Conservation (phyloP, 2,797 vertebrate species). For the Chelon auratus region DNA sequence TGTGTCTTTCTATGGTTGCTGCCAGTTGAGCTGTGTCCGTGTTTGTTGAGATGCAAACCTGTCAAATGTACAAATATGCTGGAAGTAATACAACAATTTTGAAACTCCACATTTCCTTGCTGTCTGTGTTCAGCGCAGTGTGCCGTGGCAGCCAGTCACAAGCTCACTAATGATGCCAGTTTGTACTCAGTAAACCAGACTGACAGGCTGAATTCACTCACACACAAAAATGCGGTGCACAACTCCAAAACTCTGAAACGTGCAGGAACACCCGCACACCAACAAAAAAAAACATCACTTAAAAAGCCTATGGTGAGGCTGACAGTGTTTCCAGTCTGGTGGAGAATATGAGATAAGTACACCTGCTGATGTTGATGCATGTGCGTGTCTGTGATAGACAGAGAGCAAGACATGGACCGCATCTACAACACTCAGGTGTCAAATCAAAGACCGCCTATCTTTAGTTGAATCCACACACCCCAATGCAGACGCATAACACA, state of each 20-base stretch:
- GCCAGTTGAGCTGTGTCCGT: conserved; percentile 46
- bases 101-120: conserved; percentile 31
- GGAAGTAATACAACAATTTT: conserved; percentile 51
- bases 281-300: conserved; percentile 14
- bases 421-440: conserved; percentile 14
- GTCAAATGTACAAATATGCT: conserved; percentile 51
- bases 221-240: neutral
- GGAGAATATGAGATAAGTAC: conserved; percentile 20
- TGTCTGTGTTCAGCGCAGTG: conserved; percentile 42
- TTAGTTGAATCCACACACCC: conserved; percentile 19
- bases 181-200: conserved; percentile 44
- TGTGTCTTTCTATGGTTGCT: conserved; percentile 23
- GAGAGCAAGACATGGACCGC: conserved; percentile 1
- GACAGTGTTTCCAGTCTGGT: conserved; percentile 43
- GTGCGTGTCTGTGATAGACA: conserved; percentile 7
- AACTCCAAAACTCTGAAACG: conserved; percentile 2
- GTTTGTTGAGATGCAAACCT: conserved; percentile 40
- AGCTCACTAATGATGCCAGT: conserved; percentile 57
- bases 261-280: conserved; percentile 7
- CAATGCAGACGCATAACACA: conserved; percentile 4
- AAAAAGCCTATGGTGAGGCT: conserved; percentile 17
- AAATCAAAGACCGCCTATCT: conserved; percentile 27
- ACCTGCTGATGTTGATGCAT: neutral
- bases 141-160: conserved; percentile 40
- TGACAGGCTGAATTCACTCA: conserved; percentile 32